Evolutionary conservation across 2,797 vertebrate genomes (phyloP), one percentile per base, ranked within the genome.

Genomic region (Cottoperca gobio): DNA sequence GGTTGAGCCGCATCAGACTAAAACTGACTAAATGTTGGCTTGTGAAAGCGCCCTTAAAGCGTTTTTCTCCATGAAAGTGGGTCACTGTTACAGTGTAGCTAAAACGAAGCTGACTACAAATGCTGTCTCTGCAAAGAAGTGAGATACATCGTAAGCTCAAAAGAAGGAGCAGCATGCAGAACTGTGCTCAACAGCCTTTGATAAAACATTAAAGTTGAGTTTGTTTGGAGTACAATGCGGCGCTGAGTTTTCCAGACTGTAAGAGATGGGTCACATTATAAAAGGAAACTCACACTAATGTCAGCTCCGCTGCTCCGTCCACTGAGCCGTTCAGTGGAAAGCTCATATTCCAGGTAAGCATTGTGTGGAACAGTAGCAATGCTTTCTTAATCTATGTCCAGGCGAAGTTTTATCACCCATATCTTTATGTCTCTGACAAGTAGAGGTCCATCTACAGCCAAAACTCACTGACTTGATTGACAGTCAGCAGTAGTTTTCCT

Each of bases 381-480:
- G 53, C 46, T 71, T 37, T n/a, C 57, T 72, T 69, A 62, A 83
- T 76, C 58, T 69, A 55, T 31, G 26, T 35, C 58, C 2, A 26
- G 45, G 1, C 9, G n/a, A 61, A 33, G 40, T 64, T 86, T 75
- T 80, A 83, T 85, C 62, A 69, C 50, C 70, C 17, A 46, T 43
- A 37, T 70, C 66, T 76, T 79, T 65, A 68, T 63, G 63, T 68
- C 19, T 66, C 49, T 70, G 63, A 59, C 11, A 42, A 26, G 31
- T 53, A 21, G 37, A 60, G 53, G 23, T 21, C 28, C 23, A 64
- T 68, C 43, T 76, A 9, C 8, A 45, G 55, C 58, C 50, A 5
- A 42, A 48, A 73, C 60, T 57, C 43, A 67, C 50, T 45, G 64
- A 63, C 46, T 31, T 50, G 24, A 69, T 52, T 35, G 76, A 73